Percentiles rank a stretch among this genome's conserved stretches.
Evolutionary conservation across 2,888 invertebrate species (phyloP).

Genomic region (Penaeus monodon): DNA sequence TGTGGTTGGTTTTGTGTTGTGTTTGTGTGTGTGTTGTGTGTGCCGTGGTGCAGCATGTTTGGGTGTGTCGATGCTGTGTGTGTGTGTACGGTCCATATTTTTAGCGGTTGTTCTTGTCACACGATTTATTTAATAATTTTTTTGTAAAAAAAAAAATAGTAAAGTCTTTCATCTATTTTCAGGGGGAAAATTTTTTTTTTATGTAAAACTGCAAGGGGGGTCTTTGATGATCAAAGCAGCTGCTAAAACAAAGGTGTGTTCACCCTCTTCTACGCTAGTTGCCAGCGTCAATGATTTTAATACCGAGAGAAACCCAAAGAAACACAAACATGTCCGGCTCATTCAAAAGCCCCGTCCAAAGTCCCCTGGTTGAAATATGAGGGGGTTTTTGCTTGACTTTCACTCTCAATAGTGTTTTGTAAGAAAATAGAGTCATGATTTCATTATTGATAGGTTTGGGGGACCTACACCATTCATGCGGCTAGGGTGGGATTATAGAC

Average conservation of each 20-base stretch:
- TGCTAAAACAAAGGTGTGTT: conserved; percentile 12
- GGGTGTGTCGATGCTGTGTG: too few species aligned
- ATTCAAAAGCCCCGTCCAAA: conserved; percentile 32
- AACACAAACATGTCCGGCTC: conserved; percentile 36
- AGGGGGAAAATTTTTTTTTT: background rate
- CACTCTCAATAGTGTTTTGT: background rate
- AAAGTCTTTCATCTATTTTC: too few species aligned
- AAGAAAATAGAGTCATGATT: background rate
- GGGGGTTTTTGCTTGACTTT: background rate
- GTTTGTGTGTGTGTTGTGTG: too few species aligned
- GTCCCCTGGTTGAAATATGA: conserved; percentile 32
- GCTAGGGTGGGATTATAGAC: too few species aligned
- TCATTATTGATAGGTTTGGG: too few species aligned
- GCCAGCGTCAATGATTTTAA: conserved; percentile 20
- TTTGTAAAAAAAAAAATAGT: background rate
- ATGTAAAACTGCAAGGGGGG: conserved; percentile 32
- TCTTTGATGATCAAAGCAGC: conserved; percentile 19
- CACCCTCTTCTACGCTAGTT: conserved; percentile 32
- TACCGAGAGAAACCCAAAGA: conserved; percentile 51
- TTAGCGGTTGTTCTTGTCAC: too few species aligned
- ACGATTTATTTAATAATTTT: background rate
- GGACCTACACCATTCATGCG: too few species aligned
- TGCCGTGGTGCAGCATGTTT: too few species aligned
- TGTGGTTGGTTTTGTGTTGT: too few species aligned
- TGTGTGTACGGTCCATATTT: too few species aligned